Evolutionary conservation across 2,113 vertebrate species (phyloP), one percentile per base, ranked within the genome.

Genomic region (Trochalopteron elliotii): DNA sequence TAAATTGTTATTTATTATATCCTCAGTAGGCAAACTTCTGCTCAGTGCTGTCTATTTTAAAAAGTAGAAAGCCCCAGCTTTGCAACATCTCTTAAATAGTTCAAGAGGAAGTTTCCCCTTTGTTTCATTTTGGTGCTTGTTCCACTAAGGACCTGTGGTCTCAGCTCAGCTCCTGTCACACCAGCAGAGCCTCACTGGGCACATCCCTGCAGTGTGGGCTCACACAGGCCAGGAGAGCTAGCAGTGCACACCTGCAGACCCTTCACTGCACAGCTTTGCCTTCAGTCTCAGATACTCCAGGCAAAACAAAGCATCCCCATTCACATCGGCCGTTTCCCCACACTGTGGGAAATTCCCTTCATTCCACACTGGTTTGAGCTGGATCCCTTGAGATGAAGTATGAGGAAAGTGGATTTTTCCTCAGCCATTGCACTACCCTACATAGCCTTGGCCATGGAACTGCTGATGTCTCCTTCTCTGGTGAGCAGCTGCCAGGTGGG

Each of bases 281-380:
- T 76, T 20, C 68, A 20, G 45, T 1, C 3, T 47, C 15, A 17
- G 12, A 37, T 7, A 15, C 31, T 1, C 4, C 11, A 76, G 7
- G 7, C 16, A 16, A 74, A 81, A 50, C 33, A 57, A 25, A 57
- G 6, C 50, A 57, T 35, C 59, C 55, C 35, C 68, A 7, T 27
- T 76, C 50, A 57, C 2, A 3, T 8, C n/a, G 1, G 0, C 24
- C 9, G 0, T 8, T 61, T 53, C 33, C 44, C 22, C 22, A 28
- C 25, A 12, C 8, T 6, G 9, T 2, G 12, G 11, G 10, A 67
- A 71, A 44, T 37, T 31, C 30, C 24, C 47, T 68, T 24, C 11
- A 7, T 35, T 56, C 40, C 6, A 12, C 42, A 22, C 2, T 9
- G 22, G 45, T 60, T 81, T 27, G 33, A 52, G 15, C 1, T 61